Evolutionary conservation across 1,140 invertebrate genomes (phyloP).

Genomic region (Varroa destructor): DNA sequence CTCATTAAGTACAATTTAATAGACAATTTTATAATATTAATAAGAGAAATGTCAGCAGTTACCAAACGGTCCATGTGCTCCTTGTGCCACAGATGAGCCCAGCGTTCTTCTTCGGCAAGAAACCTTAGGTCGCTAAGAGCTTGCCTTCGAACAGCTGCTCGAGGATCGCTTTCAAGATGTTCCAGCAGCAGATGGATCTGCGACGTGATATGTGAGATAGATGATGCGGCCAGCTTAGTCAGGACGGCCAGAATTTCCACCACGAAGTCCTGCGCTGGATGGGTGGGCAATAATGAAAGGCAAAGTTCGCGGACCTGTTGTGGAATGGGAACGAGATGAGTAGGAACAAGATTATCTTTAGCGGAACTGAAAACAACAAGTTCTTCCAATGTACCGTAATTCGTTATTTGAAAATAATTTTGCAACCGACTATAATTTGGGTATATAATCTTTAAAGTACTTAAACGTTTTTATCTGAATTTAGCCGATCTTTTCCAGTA

Average conservation of each 20-base stretch:
- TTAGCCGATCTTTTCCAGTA: too few relatives aligned
- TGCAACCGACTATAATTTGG: neutral
- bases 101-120: slow-evolving; percentile 51
- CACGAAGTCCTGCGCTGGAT: slow-evolving; percentile 71
- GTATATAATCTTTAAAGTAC: too few relatives aligned
- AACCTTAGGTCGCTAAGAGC: slow-evolving; percentile 58
- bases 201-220: slow-evolving; percentile 73
- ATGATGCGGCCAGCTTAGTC: slow-evolving; percentile 69
- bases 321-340: slow-evolving; percentile 36
- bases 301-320: slow-evolving; percentile 56
- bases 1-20: neutral
- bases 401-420: slow-evolving; percentile 27
- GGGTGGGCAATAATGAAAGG: slow-evolving; percentile 61
- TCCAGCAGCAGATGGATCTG: slow-evolving; percentile 53
- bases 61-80: slow-evolving; percentile 47
- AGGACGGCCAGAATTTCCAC: slow-evolving; percentile 69
- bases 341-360: neutral
- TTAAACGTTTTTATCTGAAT: too few relatives aligned
- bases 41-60: neutral
- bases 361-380: neutral
- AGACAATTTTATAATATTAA: neutral
- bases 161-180: slow-evolving; percentile 50
- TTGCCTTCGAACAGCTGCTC: slow-evolving; percentile 56
- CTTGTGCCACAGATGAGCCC: slow-evolving; percentile 64
- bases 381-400: neutral